Evolutionary conservation across 2,113 vertebrate genomes (phyloP), one percentile per base, ranked within the genome.

Genomic region (Paramormyrops kingsleyae): DNA sequence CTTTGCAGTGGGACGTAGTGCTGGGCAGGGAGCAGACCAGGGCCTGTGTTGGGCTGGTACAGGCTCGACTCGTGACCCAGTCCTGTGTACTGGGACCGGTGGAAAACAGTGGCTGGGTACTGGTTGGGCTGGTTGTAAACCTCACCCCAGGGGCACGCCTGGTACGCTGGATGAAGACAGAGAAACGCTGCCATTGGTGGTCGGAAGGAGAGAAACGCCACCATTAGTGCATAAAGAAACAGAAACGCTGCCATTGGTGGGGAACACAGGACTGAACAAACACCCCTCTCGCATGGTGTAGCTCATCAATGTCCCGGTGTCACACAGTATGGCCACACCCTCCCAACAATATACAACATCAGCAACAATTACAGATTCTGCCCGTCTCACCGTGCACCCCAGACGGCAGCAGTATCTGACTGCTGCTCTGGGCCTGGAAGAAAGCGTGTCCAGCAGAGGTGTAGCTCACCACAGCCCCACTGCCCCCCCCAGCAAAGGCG

Each of bases 331-430:
- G 74, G 8, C 9, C 27, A 12, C 24, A 15, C 13, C n/a, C 17
- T n/a, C 83, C 83, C 21, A 84, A 84, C 42, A 83, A 44, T 47
- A 47, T 47, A 21, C 42, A 77, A 39, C n/a, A 77, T 77, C 31
- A 39, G 35, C 2, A 35, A 39, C 74, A 17, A 80, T 80, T 19
- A 47, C 56, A 84, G 15, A 56, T n/a, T 53, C 13, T 24, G 4
- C 24, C 52, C 27, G 5, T 50, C 88, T 88, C 89, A 92, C 93
- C 89, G n/a, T 93, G 91, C 31, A 92, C 87, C 31, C 91, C 87
- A 0, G 96, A 94, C 91, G 97, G 97, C 77, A 97, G 91, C 87
- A 96, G 89, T 9, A 96, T 89, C 27, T 96, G 97, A 56, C 93
- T 94, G 19, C 92, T 92, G 0, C 52, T 92, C 13, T 95, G 94